Percentiles rank a stretch among this genome's conserved stretches.
Evolutionary conservation across 2,113 vertebrate genomes (phyloP).

Genomic region (Mormoops blainvillei): DNA sequence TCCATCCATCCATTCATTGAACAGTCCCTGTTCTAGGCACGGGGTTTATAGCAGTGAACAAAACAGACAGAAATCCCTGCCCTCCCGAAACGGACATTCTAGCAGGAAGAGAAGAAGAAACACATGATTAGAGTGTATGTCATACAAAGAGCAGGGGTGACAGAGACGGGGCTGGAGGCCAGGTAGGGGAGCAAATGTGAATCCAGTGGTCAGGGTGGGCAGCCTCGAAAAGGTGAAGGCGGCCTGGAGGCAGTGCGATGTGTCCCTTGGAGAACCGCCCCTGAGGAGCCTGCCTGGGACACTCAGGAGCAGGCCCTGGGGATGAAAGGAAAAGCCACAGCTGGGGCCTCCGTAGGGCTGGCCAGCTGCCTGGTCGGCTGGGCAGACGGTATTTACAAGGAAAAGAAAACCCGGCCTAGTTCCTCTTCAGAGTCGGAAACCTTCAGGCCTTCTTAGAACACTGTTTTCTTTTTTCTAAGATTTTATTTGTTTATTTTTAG

Average conservation of each 20-base stretch:
- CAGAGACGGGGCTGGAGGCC: background rate
- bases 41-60: background rate
- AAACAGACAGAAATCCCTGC: too few relatives aligned
- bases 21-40: background rate
- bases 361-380: background rate
- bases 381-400: background rate
- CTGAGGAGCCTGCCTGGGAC: background rate
- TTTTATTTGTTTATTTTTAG: too few relatives aligned
- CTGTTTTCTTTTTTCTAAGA: too few relatives aligned
- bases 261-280: background rate
- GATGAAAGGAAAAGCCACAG: background rate
- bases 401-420: background rate
- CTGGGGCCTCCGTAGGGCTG: background rate
- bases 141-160: background rate
- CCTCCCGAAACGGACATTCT: background rate
- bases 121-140: background rate
- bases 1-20: background rate
- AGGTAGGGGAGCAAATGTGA: background rate
- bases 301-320: background rate
- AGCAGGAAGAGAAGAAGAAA: background rate
- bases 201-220: background rate
- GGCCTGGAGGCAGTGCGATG: background rate
- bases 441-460: background rate
- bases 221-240: background rate
- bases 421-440: too few relatives aligned